Conservation (phyloP, 2,888 invertebrate genomes). For the Phaedon cochleariae region DNA sequence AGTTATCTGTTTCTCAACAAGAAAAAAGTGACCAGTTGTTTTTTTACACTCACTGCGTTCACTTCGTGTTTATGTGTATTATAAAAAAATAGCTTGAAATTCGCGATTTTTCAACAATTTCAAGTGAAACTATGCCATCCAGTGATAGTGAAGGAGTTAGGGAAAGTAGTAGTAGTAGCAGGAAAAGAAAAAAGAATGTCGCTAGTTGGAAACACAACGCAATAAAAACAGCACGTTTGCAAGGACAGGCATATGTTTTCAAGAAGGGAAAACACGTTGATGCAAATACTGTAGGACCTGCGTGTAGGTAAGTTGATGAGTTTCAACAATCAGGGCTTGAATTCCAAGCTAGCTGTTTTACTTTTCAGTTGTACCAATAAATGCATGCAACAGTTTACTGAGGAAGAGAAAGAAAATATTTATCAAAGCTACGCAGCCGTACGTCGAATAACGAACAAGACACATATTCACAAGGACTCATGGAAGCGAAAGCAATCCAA, state of each 20-base stretch:
- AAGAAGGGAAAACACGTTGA: slow-evolving; percentile 31
- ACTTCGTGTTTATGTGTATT: slow-evolving; percentile 18
- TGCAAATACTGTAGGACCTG: slow-evolving; percentile 30
- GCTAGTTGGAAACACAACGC: slow-evolving; percentile 32
- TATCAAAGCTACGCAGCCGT: slow-evolving; percentile 28
- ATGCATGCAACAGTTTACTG: slow-evolving; percentile 33
- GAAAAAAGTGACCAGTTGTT: not conserved
- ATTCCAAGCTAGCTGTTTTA: slow-evolving; percentile 11
- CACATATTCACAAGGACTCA: slow-evolving; percentile 38
- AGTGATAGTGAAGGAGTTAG: slow-evolving; percentile 14
- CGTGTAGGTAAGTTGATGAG: slow-evolving; percentile 31
- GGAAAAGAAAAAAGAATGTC: slow-evolving; percentile 21
- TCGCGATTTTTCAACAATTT: not conserved
- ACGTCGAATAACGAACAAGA: slow-evolving; percentile 38
- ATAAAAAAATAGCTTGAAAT: slow-evolving; percentile 15
- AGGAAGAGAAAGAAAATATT: slow-evolving; percentile 30
- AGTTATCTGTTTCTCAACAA: too few species aligned
- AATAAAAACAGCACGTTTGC: slow-evolving; percentile 31
- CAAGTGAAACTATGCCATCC: slow-evolving; percentile 16
- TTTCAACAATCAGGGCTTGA: too few species aligned
- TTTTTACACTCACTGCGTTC: slow-evolving; percentile 9
- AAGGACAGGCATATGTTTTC: slow-evolving; percentile 32
- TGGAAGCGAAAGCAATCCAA: slow-evolving; percentile 34
- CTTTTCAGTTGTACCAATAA: slow-evolving; percentile 32
- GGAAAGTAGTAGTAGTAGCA: slow-evolving; percentile 12